These are phyloP conservation scores for Suillia variegata DNA, from an alignment of 2,888 invertebrate species.

Conservation along the genomic window DNA sequence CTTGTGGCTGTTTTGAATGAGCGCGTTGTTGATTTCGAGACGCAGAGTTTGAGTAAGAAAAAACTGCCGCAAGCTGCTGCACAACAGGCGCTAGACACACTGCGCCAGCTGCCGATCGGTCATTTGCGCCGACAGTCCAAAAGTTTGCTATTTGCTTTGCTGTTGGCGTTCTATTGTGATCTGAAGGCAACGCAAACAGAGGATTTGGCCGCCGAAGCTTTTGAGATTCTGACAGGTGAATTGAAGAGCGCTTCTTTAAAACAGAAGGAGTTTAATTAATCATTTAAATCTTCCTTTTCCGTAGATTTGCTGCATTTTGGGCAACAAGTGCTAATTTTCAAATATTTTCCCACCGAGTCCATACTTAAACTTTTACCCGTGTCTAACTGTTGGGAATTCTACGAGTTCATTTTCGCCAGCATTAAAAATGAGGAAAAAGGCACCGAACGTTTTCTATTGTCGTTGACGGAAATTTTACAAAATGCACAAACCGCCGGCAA, in stretches of 20 bases:
- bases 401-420: constrained; percentile 45
- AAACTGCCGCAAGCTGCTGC: constrained; percentile 34
- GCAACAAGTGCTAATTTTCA: constrained; percentile 45
- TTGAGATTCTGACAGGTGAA: constrained; percentile 39
- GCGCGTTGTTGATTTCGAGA: constrained; percentile 20
- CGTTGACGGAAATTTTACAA: constrained; percentile 34
- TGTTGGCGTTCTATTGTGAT: constrained; percentile 49
- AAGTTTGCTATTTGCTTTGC: constrained; percentile 43
- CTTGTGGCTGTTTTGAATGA: constrained; percentile 22
- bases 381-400: constrained; percentile 40
- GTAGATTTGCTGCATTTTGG: constrained; percentile 56
- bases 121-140: constrained; percentile 43
- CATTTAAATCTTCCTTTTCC: background rate
- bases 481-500: constrained; percentile 21
- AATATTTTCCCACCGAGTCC: constrained; percentile 39
- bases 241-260: background rate
- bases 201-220: constrained; percentile 28
- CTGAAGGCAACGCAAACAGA: constrained; percentile 35
- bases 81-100: constrained; percentile 31
- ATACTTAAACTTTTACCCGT: constrained; percentile 45
- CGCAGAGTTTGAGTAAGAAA: constrained; percentile 25
- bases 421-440: constrained; percentile 40
- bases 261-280: background rate
- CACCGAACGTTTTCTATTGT: constrained; percentile 41
- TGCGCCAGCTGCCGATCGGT: constrained; percentile 45